These are phyloP conservation scores for Perizoma flavofasciatum DNA, from an alignment of 2,888 invertebrate genomes.

Conservation along the genomic window DNA sequence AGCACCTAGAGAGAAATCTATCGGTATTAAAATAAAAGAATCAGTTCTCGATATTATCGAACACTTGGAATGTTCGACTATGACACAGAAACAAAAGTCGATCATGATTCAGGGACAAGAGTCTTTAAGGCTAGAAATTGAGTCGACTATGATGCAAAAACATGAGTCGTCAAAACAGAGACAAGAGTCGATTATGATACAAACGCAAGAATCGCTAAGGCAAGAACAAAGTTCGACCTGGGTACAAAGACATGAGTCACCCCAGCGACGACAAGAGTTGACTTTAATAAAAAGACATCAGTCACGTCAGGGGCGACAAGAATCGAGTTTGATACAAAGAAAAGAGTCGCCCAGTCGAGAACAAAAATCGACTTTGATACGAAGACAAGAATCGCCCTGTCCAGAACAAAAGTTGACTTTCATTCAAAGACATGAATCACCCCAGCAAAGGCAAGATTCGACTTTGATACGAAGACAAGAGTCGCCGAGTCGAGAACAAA, in stretches of 20 bases:
- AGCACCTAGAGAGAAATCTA: conserved; percentile 43
- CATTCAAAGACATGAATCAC: too few species aligned
- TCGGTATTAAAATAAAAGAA: conserved; percentile 52
- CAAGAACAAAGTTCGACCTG: neutral
- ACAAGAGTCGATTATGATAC: conserved; percentile 2
- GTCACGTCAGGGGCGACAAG: neutral
- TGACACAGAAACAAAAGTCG: conserved; percentile 3
- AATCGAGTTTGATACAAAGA: neutral
- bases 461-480: neutral
- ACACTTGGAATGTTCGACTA: conserved; percentile 22
- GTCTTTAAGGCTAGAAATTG: neutral
- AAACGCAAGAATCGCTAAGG: conserved; percentile 1
- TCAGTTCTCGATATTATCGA: conserved; percentile 14
- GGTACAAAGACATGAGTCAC: conserved; percentile 1
- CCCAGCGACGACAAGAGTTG: neutral
- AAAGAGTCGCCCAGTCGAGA: neutral
- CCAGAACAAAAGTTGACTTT: neutral
- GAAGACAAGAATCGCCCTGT: too few species aligned
- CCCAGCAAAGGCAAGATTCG: too few species aligned
- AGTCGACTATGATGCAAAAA: neutral
- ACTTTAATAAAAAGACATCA: too few species aligned
- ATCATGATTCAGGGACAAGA: neutral
- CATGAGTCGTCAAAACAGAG: neutral
- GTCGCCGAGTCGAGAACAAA: neutral
- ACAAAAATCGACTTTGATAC: neutral